Base-by-base conservation (phyloP, 2,888 invertebrate species). In the Diaperis boleti region DNA sequence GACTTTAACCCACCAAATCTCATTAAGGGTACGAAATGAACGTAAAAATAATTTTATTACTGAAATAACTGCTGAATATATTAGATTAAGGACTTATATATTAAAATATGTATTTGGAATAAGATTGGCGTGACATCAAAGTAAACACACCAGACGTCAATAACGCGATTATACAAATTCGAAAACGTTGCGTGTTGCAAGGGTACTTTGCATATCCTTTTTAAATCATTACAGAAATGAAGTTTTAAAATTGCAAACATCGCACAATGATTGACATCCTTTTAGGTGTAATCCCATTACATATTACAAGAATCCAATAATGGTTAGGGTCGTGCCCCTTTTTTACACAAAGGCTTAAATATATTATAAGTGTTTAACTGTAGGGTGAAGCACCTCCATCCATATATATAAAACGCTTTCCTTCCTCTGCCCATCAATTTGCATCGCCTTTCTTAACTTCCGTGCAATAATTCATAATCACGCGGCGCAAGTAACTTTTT, bases 191-290 rank as follows among this genome's bases (percentile, higher is more conserved):
- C 44, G 49, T 57, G n/a, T n/a, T n/a, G 15, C 26, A 55, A 26
- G 54, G 54, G 37, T 11, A 47, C 45, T 33, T 52, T 35, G 10
- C n/a, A 14, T 39, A 50, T 54, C 41, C 56, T 55, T 64, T 65
- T 68, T 68, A 70, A 71, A 69, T 71, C 72, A 70, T 76, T 74
- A 74, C 67, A 62, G 71, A 73, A 74, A 74, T 75, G 67, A 68
- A 72, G 64, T 73, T 73, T 69, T 71, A 69, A 72, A 76, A 73
- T 72, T 72, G 73, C 75, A 74, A 76, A 76, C 75, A 75, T 71
- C 70, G 73, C 72, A 69, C 68, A 71, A 69, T 76, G 76, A 77
- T 75, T 76, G 77, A 77, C 77, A 72, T 75, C 71, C 71, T 71
- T 75, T 72, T 72, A 69, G 47, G 63, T 70, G 67, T 73, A 75